Evolutionary conservation across 2,888 invertebrate genomes (phyloP).

Genomic region (Hydrotaea cyrtoneurina): DNA sequence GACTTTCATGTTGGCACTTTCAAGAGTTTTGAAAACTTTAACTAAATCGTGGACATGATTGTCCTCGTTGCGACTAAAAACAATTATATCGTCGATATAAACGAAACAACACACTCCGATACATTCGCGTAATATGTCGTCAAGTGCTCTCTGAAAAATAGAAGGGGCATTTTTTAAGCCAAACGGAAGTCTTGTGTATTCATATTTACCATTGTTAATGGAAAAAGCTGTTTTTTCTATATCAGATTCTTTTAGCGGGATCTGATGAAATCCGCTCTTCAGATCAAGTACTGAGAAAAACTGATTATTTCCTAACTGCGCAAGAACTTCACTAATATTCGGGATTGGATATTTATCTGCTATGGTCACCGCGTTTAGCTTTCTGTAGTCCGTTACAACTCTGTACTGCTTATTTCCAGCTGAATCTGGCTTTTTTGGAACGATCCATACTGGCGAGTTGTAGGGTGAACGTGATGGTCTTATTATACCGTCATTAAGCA

Average conservation of each 20-base stretch:
- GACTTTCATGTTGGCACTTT: constrained; percentile 17
- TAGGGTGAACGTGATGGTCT: constrained; percentile 28
- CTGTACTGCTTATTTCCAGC: background rate
- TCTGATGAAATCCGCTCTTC: constrained; percentile 39
- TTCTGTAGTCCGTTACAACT: background rate
- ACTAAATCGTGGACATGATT: background rate
- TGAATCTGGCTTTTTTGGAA: constrained; percentile 36
- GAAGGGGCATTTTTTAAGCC: constrained; percentile 18
- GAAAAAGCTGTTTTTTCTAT: constrained; percentile 36
- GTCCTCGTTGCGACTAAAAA: background rate
- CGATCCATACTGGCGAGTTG: background rate
- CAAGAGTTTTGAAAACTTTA: constrained; percentile 9
- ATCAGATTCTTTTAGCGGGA: constrained; percentile 7
- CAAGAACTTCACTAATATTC: background rate
- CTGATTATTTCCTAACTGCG: background rate
- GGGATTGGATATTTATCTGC: background rate
- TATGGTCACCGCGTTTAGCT: background rate
- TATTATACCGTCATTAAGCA: constrained; percentile 10
- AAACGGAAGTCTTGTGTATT: constrained; percentile 28
- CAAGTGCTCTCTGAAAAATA: background rate
- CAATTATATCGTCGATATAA: constrained; percentile 13
- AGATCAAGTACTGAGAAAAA: constrained; percentile 3
- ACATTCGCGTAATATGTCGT: background rate
- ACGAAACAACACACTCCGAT: background rate
- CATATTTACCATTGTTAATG: constrained; percentile 35